Conservation (phyloP, 1,140 invertebrate species). For the Acyrthosiphon pisum region DNA sequence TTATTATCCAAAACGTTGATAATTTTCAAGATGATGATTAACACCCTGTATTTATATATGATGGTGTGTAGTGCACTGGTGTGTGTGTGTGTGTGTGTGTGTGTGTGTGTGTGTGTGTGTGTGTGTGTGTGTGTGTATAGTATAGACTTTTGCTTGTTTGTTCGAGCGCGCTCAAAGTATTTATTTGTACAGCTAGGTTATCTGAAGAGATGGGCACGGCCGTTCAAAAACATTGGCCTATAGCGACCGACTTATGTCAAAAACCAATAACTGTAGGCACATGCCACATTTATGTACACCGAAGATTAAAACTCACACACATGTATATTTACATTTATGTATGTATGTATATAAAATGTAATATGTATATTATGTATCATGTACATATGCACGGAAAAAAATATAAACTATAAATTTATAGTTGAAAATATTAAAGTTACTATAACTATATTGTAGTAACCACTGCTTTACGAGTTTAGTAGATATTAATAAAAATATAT, state of each 20-base stretch:
- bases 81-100: too few relatives aligned
- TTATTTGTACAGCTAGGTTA: not conserved
- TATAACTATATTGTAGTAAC: too few relatives aligned
- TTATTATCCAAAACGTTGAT: not conserved
- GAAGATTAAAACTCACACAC: not conserved
- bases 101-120: too few relatives aligned
- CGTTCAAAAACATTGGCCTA: not conserved
- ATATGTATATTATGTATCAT: not conserved
- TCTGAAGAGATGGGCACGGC: not conserved
- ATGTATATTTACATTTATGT: not conserved
- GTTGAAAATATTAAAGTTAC: too few relatives aligned
- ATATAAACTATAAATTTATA: too few relatives aligned
- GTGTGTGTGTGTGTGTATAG: not conserved
- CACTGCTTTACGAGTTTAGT: too few relatives aligned
- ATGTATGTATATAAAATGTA: not conserved
- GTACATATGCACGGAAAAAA: too few relatives aligned
- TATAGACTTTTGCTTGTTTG: not conserved
- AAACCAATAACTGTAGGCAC: conserved; percentile 3
- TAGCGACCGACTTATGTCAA: not conserved
- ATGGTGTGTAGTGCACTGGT: not conserved
- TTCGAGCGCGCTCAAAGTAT: not conserved
- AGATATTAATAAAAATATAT: too few relatives aligned
- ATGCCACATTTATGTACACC: not conserved
- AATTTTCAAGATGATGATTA: not conserved
- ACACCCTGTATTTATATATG: not conserved